These are phyloP conservation scores for Petroica traversi DNA, from an alignment of 2,113 vertebrate species.

Conservation along the genomic window DNA sequence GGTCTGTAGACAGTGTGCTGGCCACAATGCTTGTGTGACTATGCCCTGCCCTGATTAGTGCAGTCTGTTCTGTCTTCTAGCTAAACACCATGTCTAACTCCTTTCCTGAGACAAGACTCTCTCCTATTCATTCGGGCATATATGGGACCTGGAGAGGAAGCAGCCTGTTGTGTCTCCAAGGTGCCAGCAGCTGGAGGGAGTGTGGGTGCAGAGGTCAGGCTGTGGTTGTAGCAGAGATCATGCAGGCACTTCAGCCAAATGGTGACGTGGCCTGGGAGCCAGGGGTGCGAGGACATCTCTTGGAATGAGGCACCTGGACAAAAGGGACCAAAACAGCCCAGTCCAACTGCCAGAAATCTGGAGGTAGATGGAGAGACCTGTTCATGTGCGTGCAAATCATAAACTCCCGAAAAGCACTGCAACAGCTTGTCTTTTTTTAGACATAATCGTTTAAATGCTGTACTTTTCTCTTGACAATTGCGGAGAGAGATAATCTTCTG, in stretches of 20 bases:
- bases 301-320: background rate
- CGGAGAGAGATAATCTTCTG: background rate
- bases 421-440: background rate
- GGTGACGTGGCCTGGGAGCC: background rate
- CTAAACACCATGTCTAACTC: background rate
- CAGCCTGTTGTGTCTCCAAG: background rate
- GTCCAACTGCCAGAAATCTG: background rate
- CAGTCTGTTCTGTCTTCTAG: background rate
- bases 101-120: background rate
- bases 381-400: background rate
- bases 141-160: background rate
- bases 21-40: background rate
- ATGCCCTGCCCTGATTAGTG: background rate
- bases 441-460: background rate
- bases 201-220: background rate
- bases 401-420: background rate
- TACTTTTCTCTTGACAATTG: background rate
- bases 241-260: background rate
- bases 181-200: background rate
- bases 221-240: background rate
- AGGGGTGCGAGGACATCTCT: rapidly evolving
- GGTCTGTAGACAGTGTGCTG: background rate
- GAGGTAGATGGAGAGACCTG: background rate
- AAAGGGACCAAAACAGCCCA: background rate
- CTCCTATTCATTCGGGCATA: background rate